These are phyloP conservation scores for Plagodis dolabraria DNA, from an alignment of 2,888 invertebrate genomes.

Conservation along the genomic window DNA sequence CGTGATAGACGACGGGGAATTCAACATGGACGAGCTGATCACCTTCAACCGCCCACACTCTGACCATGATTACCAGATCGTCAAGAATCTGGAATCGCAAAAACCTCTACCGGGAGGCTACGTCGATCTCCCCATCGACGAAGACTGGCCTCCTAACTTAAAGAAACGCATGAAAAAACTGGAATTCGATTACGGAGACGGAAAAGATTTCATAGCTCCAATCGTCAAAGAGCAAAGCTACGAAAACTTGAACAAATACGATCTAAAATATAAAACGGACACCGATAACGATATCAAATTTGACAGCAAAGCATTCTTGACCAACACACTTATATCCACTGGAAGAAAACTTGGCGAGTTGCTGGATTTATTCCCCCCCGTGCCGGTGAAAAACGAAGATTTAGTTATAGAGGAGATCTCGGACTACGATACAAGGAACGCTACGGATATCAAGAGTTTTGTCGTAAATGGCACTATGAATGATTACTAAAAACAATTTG, in stretches of 20 bases:
- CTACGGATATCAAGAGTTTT: constrained; percentile 72
- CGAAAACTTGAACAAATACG: constrained; percentile 60
- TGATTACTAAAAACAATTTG: constrained; percentile 47
- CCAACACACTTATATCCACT: constrained; percentile 66
- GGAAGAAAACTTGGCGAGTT: constrained; percentile 73
- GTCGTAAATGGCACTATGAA: constrained; percentile 65
- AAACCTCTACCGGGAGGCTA: constrained; percentile 71
- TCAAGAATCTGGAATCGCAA: constrained; percentile 58
- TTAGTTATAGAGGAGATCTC: constrained; percentile 72
- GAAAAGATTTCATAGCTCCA: constrained; percentile 69
- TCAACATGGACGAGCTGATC: constrained; percentile 86
- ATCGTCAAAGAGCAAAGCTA: constrained; percentile 76
- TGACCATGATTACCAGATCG: constrained; percentile 81
- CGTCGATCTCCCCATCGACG: constrained; percentile 85
- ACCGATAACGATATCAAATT: constrained; percentile 46
- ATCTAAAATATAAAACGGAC: constrained; percentile 55
- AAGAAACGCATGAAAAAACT: constrained; percentile 78
- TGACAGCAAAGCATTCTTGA: constrained; percentile 54
- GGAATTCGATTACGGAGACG: constrained; percentile 74
- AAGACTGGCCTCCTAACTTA: constrained; percentile 84
- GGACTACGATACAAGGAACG: constrained; percentile 69
- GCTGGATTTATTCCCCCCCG: constrained; percentile 65
- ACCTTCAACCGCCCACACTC: constrained; percentile 80
- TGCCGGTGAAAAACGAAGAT: constrained; percentile 74
- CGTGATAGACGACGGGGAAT: constrained; percentile 84